Base-by-base conservation (phyloP, 2,888 invertebrate species). In the Azorinus chamasolen region DNA sequence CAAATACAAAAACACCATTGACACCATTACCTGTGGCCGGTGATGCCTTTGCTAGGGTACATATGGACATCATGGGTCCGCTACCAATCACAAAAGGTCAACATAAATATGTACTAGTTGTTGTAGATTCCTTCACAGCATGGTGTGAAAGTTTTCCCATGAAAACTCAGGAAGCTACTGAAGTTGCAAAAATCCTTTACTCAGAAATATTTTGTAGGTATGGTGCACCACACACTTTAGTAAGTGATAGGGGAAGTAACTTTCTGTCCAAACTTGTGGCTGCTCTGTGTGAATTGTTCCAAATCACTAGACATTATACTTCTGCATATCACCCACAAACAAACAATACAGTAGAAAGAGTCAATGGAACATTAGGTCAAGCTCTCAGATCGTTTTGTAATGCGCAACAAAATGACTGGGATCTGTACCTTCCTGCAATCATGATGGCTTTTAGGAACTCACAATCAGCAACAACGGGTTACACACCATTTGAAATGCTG, bases 201-300 rank as follows among this genome's bases (percentile, higher is more conserved):
- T 59, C 62, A n/a, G 75, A 83, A 48, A 74, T 85, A 6, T 64
- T 85, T 51, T 61, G 75, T 16, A 27, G 83, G 0, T 71, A 78
- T 18, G 63, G n/a, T 83, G 74, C 57, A 79, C 79, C n/a, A 73
- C 80, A 4, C 79, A 78, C 20, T 25, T 51, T 12, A 12, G 69
- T 24, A 68, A 41, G n/a, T 73, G 73, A 20, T 6, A 65, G 39
- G 80, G 76, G 2, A n/a, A 48, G 1, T 62, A 65, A 14, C 74
- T 81, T 41, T 37, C 70, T 18, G 70, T 68, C 1, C 51, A 71
- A 27, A n/a, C 32, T 78, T 4, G 72, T 82, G 1, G 20, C 58
- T 3, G 63, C 75, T n/a, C 1, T 75, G 0, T 75, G 75, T 59
- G 69, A 75, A 41, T 16, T 22, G 5, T 75, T 75, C 41, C 75